Evolutionary conservation across 2,888 invertebrate genomes (phyloP).

Genomic region (Beris chalybata): DNA sequence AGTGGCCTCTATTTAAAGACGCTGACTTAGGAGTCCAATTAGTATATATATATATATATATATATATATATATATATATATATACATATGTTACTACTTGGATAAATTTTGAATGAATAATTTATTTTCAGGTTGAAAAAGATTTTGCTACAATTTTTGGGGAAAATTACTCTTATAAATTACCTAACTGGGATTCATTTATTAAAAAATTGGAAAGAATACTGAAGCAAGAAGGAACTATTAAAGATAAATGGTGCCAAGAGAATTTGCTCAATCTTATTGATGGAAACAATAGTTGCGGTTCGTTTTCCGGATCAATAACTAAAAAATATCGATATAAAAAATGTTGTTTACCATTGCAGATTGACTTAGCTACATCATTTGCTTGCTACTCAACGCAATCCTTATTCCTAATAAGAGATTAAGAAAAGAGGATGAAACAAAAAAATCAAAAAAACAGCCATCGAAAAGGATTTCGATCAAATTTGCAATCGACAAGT

Average conservation of each 20-base stretch:
- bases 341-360: background rate
- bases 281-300: background rate
- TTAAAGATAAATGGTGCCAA: constrained; percentile 1
- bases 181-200: background rate
- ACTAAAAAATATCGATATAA: background rate
- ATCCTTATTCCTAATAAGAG: too few relatives aligned
- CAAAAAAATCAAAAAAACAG: too few relatives aligned
- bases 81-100: too few relatives aligned
- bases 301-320: too few relatives aligned
- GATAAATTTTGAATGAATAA: background rate
- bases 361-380: background rate
- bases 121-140: background rate
- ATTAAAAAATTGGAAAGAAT: background rate
- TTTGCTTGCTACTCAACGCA: background rate
- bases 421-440: too few relatives aligned
- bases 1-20: background rate
- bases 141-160: too few relatives aligned
- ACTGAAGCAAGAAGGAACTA: background rate
- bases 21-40: too few relatives aligned
- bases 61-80: too few relatives aligned
- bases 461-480: background rate
- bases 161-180: background rate
- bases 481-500: constrained; percentile 2
- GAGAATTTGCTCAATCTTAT: background rate
- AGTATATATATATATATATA: too few relatives aligned